A percentile compares a stretch with the other conserved stretches of the same genome.
Evolutionary conservation across 2,113 vertebrate species (phyloP).

Genomic region (Picathartes gymnocephalus): DNA sequence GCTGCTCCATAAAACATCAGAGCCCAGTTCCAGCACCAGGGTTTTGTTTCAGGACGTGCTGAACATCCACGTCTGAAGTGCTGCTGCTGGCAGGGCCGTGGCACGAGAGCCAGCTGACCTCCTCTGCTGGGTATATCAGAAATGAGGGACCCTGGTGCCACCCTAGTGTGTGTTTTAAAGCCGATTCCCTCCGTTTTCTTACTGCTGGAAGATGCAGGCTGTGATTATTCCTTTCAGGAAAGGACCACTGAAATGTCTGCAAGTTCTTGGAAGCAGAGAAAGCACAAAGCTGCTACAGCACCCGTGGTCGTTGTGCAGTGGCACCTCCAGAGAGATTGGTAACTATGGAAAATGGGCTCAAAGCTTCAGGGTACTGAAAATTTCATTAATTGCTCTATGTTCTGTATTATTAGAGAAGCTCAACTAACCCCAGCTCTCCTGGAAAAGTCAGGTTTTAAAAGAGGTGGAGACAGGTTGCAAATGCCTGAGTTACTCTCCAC

Average conservation of each 20-base stretch:
- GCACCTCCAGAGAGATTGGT: neutral
- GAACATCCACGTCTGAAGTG: neutral
- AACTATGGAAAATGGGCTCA: neutral
- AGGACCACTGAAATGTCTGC: neutral
- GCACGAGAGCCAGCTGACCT: neutral
- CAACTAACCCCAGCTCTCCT: neutral
- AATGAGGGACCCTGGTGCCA: neutral
- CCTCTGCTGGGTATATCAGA: fast-evolving
- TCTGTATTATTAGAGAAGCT: neutral
- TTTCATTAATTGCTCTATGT: neutral
- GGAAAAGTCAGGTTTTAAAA: neutral
- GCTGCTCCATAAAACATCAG: neutral
- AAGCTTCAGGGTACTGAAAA: neutral
- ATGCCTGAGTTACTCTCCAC: neutral
- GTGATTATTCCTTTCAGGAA: neutral
- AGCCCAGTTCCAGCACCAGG: neutral
- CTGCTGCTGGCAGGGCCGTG: neutral
- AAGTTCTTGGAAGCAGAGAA: neutral
- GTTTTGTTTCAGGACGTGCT: neutral
- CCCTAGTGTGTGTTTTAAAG: neutral
- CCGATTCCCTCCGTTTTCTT: neutral
- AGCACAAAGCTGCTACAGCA: neutral
- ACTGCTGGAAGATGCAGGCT: neutral
- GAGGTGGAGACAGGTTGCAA: neutral
- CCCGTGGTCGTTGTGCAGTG: fast-evolving